Conservation (phyloP, 2,113 vertebrate species). For the Antigone vipio region DNA sequence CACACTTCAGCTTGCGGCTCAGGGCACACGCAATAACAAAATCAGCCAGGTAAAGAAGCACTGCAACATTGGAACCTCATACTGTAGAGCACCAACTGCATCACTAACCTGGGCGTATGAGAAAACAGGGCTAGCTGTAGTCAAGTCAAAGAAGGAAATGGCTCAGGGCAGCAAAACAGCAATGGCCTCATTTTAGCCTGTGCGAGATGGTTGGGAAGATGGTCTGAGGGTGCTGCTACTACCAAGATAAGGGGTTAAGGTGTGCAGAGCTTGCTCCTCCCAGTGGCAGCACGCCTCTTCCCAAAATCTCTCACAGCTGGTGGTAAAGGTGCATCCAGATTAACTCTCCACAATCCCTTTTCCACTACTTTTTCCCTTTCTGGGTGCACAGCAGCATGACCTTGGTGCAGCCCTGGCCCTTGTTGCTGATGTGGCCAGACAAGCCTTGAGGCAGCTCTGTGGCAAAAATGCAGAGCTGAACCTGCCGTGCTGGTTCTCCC, state of each 20-base stretch:
- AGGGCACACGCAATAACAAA: not conserved
- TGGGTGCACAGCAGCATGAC: not conserved
- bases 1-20: not conserved
- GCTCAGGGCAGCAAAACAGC: not conserved
- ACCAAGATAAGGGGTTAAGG: not conserved
- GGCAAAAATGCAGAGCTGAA: not conserved
- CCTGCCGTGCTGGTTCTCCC: not conserved
- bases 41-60: rapidly evolving
- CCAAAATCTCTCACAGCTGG: not conserved
- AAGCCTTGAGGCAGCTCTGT: not conserved
- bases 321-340: not conserved
- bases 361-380: not conserved
- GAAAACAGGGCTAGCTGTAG: not conserved
- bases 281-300: not conserved
- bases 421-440: not conserved
- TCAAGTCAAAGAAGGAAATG: not conserved
- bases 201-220: not conserved
- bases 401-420: not conserved
- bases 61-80: not conserved
- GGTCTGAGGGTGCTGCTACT: not conserved
- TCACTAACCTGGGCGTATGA: rapidly evolving
- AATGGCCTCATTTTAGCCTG: not conserved
- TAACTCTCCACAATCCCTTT: not conserved
- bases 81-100: not conserved
- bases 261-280: not conserved